phyloP scores from a whole-genome alignment of 2,797 vertebrate genomes.

The Trachurus trachurus region DNA sequence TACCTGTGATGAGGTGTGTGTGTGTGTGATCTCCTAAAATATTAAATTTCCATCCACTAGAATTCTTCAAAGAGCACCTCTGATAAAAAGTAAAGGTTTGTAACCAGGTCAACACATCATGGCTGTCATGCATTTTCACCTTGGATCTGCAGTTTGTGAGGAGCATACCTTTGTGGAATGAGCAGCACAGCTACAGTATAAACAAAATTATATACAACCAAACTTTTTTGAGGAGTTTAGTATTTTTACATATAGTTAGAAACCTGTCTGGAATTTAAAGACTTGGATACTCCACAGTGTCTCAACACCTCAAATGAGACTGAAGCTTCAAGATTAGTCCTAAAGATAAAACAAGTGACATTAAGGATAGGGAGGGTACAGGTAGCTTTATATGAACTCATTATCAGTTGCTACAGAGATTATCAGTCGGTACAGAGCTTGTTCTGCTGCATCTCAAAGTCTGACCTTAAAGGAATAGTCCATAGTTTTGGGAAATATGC shows the following conservation, averaged over 20 bases:
- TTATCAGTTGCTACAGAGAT: background rate
- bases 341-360: conserved; percentile 5
- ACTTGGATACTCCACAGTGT: too few species aligned
- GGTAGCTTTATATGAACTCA: background rate
- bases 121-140: too few species aligned
- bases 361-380: background rate
- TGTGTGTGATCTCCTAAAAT: background rate
- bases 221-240: too few species aligned
- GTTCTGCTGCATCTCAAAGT: conserved; percentile 19
- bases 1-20: conserved; percentile 20
- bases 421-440: background rate
- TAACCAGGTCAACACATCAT: too few species aligned
- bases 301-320: too few species aligned
- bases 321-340: conserved; percentile 1
- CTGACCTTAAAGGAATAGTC: conserved; percentile 19
- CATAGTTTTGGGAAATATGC: background rate
- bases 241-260: too few species aligned
- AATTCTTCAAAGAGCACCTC: background rate
- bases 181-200: too few species aligned
- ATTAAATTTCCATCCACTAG: background rate
- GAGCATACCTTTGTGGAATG: too few species aligned
- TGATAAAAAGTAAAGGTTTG: too few species aligned
- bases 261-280: too few species aligned
- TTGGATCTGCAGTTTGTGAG: too few species aligned
- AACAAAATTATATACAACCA: too few species aligned